A percentile compares a stretch with the other conserved stretches of the same genome.
These are phyloP conservation scores for Pocillopora damicornis DNA, from an alignment of 64 coral and sea anemone species.

Conservation along the genomic window DNA sequence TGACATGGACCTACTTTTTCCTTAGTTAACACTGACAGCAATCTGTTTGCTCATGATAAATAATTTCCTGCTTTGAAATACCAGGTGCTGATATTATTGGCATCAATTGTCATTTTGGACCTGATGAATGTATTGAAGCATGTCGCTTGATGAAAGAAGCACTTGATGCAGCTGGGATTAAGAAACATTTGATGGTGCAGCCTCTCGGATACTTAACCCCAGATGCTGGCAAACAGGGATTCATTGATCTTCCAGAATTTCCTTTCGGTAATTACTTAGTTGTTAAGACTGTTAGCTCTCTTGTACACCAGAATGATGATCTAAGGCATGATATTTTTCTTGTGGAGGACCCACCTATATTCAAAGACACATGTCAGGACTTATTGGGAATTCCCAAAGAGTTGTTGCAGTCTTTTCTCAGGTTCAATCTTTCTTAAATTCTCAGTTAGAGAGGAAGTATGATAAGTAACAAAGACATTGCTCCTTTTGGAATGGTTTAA, in stretches of 20 bases:
- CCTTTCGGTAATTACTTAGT: slow-evolving; percentile 75
- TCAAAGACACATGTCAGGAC: too few relatives aligned
- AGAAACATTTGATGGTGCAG: slow-evolving; percentile 85
- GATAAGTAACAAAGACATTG: too few relatives aligned
- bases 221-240: slow-evolving; percentile 90
- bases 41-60: not conserved
- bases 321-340: too few relatives aligned
- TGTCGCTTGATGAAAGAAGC: slow-evolving; percentile 89
- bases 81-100: slow-evolving; percentile 92
- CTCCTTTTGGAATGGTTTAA: too few relatives aligned
- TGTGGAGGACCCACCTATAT: too few relatives aligned
- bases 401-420: too few relatives aligned
- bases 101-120: slow-evolving; percentile 93
- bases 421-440: too few relatives aligned
- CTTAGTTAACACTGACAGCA: not conserved
- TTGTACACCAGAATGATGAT: too few relatives aligned
- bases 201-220: slow-evolving; percentile 86
- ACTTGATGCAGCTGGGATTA: slow-evolving; percentile 87
- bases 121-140: slow-evolving; percentile 62
- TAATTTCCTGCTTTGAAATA: not conserved
- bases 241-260: slow-evolving; percentile 98
- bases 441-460: too few relatives aligned
- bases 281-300: too few relatives aligned
- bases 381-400: too few relatives aligned
- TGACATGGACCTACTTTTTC: not conserved